Evolutionary conservation across 37 sponge, comb jelly and placozoan genomes (phyloP).

Genomic region (Theonella swinhoei): DNA sequence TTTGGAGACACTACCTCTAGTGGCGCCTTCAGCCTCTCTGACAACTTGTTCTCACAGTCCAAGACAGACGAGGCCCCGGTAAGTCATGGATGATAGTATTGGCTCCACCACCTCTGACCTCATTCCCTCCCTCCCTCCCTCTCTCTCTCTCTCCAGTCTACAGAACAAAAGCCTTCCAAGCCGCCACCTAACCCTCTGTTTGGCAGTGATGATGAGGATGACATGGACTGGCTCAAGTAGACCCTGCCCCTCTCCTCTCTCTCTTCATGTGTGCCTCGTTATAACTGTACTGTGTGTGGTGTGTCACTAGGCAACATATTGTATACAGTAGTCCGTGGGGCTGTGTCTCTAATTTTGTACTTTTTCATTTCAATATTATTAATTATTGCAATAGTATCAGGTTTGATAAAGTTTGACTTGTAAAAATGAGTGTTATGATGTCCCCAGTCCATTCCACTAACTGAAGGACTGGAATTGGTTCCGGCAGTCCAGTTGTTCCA

Average conservation of each 20-base stretch:
- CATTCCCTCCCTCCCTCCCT: neutral
- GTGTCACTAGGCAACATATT: too few species aligned
- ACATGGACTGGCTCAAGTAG: slow-evolving; percentile 59
- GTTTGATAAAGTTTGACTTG: neutral
- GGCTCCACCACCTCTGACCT: neutral
- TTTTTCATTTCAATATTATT: too few species aligned
- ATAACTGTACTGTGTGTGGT: too few species aligned
- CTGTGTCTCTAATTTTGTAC: too few species aligned
- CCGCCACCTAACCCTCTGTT: slow-evolving; percentile 22
- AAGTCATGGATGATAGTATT: too few species aligned
- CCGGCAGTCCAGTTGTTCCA: slow-evolving; percentile 44
- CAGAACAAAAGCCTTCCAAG: neutral
- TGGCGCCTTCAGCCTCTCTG: neutral
- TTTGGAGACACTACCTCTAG: slow-evolving; percentile 35
- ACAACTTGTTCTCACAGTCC: neutral
- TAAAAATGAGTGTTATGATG: neutral
- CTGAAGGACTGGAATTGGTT: slow-evolving; percentile 25
- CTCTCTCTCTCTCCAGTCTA: neutral
- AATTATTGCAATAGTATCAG: neutral
- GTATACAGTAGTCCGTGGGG: too few species aligned
- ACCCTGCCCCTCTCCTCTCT: neutral
- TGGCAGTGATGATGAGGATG: slow-evolving; percentile 55
- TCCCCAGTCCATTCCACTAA: neutral
- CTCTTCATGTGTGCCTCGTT: neutral
- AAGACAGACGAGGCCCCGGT: neutral